A percentile compares a stretch with the other conserved stretches of the same genome.
These are phyloP conservation scores for Cichladusa arquata DNA, from an alignment of 2,113 vertebrate species.

Conservation along the genomic window DNA sequence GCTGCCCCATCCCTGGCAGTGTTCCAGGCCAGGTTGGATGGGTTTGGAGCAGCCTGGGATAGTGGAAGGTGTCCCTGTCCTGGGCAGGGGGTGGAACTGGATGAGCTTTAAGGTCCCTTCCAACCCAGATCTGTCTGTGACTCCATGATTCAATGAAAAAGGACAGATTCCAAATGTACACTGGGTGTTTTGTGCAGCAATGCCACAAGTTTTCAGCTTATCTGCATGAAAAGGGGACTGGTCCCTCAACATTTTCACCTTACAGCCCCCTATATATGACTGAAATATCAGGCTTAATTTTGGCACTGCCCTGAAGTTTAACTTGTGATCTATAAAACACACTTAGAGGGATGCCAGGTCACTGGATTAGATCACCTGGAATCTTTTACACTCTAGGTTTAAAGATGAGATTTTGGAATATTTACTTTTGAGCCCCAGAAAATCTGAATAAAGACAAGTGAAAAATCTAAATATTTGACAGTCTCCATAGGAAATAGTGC, in stretches of 20 bases:
- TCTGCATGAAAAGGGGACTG: not conserved
- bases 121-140: not conserved
- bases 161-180: not conserved
- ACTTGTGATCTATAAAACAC: not conserved
- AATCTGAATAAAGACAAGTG: not conserved
- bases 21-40: accelerated
- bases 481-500: not conserved
- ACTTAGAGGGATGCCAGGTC: not conserved
- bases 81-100: not conserved
- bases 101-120: not conserved
- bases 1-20: not conserved
- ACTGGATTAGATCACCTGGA: not conserved
- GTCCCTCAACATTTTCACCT: not conserved
- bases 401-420: not conserved
- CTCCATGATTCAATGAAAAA: not conserved
- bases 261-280: not conserved
- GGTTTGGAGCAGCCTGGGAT: accelerated
- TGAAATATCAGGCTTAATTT: not conserved
- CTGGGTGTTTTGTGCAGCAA: not conserved
- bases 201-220: not conserved
- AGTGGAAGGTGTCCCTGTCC: not conserved
- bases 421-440: not conserved
- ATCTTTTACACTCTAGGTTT: not conserved
- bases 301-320: not conserved
- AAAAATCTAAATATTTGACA: not conserved